Conservation (phyloP, 2,888 invertebrate genomes). For the Tetropium fuscum region DNA sequence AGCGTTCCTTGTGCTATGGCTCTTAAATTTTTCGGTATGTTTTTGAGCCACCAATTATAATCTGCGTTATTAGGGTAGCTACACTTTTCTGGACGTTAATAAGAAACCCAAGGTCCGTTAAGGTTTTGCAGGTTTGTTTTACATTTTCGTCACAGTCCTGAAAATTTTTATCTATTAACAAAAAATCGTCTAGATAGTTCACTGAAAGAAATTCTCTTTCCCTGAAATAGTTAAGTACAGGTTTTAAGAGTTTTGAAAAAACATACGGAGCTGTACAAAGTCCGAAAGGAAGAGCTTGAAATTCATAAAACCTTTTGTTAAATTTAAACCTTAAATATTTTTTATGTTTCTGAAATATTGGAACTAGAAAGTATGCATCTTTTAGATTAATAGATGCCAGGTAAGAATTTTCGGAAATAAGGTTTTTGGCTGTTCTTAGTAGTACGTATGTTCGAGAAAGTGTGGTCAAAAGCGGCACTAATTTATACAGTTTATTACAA, state of each 20-base stretch:
- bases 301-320: neutral
- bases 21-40: neutral
- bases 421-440: neutral
- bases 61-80: no score
- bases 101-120: neutral
- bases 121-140: neutral
- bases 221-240: neutral
- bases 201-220: neutral
- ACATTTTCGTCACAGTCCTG: neutral
- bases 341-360: constrained; percentile 1
- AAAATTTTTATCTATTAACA: neutral
- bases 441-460: no score
- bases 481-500: no score
- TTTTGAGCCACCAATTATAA: constrained; percentile 1
- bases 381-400: constrained; percentile 1
- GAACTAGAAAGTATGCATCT: constrained; percentile 6
- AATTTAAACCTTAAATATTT: constrained; percentile 7
- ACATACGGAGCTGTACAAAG: neutral
- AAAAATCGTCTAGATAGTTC: neutral
- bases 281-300: neutral
- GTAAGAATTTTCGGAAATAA: neutral
- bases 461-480: no score
- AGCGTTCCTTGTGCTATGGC: neutral
- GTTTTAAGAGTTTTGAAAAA: neutral
- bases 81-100: neutral